phyloP scores from a whole-genome alignment of 2,888 invertebrate species.

The Aromia moschata region DNA sequence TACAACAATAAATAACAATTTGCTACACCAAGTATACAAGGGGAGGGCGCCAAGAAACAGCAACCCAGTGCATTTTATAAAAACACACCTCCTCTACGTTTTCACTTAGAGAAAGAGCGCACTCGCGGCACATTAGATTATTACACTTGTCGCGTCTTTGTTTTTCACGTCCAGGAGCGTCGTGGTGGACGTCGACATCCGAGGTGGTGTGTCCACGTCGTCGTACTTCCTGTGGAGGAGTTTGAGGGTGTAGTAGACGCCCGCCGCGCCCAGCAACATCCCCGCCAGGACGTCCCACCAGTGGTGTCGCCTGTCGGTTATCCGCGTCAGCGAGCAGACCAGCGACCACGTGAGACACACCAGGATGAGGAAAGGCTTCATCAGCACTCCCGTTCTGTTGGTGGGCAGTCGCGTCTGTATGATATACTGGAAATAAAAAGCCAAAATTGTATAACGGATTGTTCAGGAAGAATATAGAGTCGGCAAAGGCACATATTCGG shows the following conservation, averaged over 20 bases:
- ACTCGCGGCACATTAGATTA: conserved; percentile 47
- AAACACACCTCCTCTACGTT: conserved; percentile 20
- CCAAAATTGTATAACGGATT: too few relatives aligned
- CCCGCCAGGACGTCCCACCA: conserved; percentile 84
- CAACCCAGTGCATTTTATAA: conserved; percentile 20
- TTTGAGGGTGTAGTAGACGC: conserved; percentile 69
- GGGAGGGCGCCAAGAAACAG: conserved; percentile 1
- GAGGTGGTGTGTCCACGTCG: conserved; percentile 25
- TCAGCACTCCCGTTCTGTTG: conserved; percentile 62
- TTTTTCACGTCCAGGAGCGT: conserved; percentile 58
- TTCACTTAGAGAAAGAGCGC: neutral
- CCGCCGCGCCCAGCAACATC: conserved; percentile 67
- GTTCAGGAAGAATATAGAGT: too few relatives aligned
- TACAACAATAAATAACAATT: conserved; percentile 26
- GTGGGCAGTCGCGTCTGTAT: conserved; percentile 66
- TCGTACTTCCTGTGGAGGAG: conserved; percentile 44
- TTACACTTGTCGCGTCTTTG: conserved; percentile 60
- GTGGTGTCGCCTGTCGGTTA: conserved; percentile 79
- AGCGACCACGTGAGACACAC: conserved; percentile 71
- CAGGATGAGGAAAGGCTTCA: conserved; percentile 72
- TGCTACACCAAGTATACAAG: neutral
- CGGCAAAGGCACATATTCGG: too few relatives aligned
- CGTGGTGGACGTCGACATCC: conserved; percentile 50
- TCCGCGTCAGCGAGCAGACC: conserved; percentile 72
- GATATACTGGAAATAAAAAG: conserved; percentile 70